Evolutionary conservation across 1,140 invertebrate species (phyloP), one percentile per base, ranked within the genome.

Genomic region (Drosophila malerkotliana): DNA sequence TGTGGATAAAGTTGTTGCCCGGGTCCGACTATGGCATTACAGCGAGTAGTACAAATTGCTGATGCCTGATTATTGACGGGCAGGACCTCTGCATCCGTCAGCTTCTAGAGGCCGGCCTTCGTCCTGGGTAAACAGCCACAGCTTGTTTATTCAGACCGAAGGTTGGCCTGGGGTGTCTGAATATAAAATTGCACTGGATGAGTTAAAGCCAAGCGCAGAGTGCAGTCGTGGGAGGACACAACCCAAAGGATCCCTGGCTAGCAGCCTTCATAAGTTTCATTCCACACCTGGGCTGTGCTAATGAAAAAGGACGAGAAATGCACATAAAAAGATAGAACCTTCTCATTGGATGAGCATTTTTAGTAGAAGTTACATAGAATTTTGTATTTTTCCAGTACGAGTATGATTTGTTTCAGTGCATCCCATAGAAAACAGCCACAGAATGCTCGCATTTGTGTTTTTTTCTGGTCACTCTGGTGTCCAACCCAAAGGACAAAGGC

Each of bases 41-140:
- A 52, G 51, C 24, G 51, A 15, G 64, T 53, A 76, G 68, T 69
- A 87, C 78, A 82, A 82, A 81, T 72, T 68, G 78, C 69, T 85
- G 62, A 58, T 77, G 68, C 45, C 55, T 61, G 62, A 39, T 56
- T 79, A 64, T 67, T 73, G 69, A 64, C 60, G 54, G 67, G 6
- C 44, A 56, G 56, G 72, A 66, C 72, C 72, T 67, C 44, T 37
- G 30, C 60, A 66, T 74, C 47, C 57, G 26, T 73, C 51, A 73
- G 15, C 34, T 62, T 15, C 51, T 72, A 51, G 71, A 73, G 69
- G 71, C 37, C 66, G 68, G 21, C 10, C 34, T 12, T 37, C 28
- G 5, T n/a, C 6, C 28, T 55, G 63, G 64, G 10, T 14, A 30
- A 67, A 30, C 49, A 54, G n/a, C 3, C 10, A 21, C 32, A 34